Evolutionary conservation across 1,140 invertebrate genomes (phyloP), one percentile per base, ranked within the genome.

Genomic region (Meloidogyne floridensis): DNA sequence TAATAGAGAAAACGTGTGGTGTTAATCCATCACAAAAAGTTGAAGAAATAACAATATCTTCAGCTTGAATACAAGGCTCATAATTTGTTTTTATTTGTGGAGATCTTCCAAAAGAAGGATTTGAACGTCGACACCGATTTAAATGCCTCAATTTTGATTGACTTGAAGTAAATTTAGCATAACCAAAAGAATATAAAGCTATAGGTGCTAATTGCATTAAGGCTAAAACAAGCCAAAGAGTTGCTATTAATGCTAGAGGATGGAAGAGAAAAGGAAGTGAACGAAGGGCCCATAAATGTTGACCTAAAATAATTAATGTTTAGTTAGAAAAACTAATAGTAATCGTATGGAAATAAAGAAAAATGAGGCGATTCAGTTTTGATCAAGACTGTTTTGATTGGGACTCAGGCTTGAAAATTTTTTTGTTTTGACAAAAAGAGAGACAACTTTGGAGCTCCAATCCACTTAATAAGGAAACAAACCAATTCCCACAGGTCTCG

Each of bases 401-500:
- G 32, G 32, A 32, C 32, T 32, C 32, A 32, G 32, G 32, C 15
- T n/a, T 13, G 4, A 73, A n/a, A 15, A 59, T 15, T 15, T 59
- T 59, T 47, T 47, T 4, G 18, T 8, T 18, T 71, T 71, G 8
- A 18, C 70, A 71, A 20, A 8, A 71, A 71, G 8, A 20, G 18
- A 42, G 18, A 71, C 5, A 71, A 73, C 15, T 43, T 72, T 72
- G 9, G 71, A 42, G 3, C 11, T 11, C 32, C n/a, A n/a, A 51
- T 18, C 54, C 43, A 15, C 42, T 86, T 65, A 70, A 65, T 73
- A 51, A 42, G n/a, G 9, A 69, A 18, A 32, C 80, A 75, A 65
- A 88, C 88, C 89, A 32, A 89, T 73, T 74, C 89, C 89, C 53
- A 89, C 86, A 20, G 88, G 89, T 42, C 88, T 75, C 15, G 84